Conservation (phyloP, 2,888 invertebrate genomes). For the Drosophila fungiperda region DNA sequence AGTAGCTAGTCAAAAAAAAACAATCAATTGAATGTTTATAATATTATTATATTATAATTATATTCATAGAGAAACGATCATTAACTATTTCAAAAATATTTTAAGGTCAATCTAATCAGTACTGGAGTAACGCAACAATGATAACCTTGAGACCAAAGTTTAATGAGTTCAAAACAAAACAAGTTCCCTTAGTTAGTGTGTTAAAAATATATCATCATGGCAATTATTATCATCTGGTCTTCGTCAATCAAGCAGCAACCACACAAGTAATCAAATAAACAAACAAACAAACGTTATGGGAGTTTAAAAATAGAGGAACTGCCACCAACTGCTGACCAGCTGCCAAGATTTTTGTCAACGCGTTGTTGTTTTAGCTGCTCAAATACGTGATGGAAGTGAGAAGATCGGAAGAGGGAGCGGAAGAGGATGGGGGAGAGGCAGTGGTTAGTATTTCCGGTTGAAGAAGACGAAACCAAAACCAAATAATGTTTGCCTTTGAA, state of each 20-base stretch:
- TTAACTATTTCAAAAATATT: conserved; percentile 13
- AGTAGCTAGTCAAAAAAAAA: neutral
- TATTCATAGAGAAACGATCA: neutral
- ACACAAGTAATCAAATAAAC: conserved; percentile 12
- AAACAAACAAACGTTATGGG: conserved; percentile 19
- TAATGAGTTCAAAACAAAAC: conserved; percentile 32
- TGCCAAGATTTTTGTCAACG: conserved; percentile 50
- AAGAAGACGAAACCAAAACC: conserved; percentile 6
- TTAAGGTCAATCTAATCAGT: conserved; percentile 38
- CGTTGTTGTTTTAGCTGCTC: conserved; percentile 51
- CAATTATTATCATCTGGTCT: conserved; percentile 44
- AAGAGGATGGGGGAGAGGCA: neutral
- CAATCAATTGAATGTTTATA: neutral
- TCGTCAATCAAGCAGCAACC: conserved; percentile 50
- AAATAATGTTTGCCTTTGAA: conserved; percentile 21
- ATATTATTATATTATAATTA: neutral
- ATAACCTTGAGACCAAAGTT: conserved; percentile 47
- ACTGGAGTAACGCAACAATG: conserved; percentile 12
- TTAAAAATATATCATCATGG: conserved; percentile 35
- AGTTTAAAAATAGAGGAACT: conserved; percentile 16
- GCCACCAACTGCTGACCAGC: conserved; percentile 38
- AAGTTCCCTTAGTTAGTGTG: conserved; percentile 22
- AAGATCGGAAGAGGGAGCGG: neutral
- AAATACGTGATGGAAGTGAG: conserved; percentile 7
- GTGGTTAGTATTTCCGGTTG: conserved; percentile 36